Evolutionary conservation across 1,140 invertebrate genomes (phyloP).

Genomic region (Bactericera cockerelli): DNA sequence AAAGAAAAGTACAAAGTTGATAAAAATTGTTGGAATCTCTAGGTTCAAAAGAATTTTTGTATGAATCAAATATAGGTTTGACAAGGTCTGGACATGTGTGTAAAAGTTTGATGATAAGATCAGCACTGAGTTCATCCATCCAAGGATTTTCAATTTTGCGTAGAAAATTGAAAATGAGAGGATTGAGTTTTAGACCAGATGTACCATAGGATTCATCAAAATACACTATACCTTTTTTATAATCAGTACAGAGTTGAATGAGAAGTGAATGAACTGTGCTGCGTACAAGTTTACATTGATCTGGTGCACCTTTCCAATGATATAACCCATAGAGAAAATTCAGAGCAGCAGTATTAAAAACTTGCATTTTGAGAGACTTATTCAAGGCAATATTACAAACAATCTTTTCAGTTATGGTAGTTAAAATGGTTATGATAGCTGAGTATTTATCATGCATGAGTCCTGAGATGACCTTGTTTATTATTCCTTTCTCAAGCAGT

Average conservation of each 20-base stretch:
- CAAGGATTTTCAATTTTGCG: neutral
- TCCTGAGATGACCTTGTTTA: neutral
- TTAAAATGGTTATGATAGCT: neutral
- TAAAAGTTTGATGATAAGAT: neutral
- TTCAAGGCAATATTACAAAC: neutral
- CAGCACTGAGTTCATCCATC: neutral
- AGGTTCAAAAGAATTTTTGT: neutral
- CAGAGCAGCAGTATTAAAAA: neutral
- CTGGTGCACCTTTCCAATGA: conserved; percentile 3
- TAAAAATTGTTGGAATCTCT: neutral
- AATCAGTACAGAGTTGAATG: conserved; percentile 1
- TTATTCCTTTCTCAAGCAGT: neutral
- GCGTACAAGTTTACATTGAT: conserved; percentile 3
- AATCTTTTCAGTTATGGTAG: neutral
- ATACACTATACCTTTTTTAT: conserved; percentile 2
- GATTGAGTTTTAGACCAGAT: neutral
- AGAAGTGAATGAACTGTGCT: neutral
- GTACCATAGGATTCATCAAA: conserved; percentile 4
- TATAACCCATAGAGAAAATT: neutral
- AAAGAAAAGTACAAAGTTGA: neutral
- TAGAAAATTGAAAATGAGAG: conserved; percentile 3
- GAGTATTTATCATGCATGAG: neutral
- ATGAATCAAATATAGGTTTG: conserved; percentile 1
- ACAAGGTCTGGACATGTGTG: neutral
- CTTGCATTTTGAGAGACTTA: conserved; percentile 5